Base-by-base conservation (phyloP, 2,113 vertebrate genomes). In the Benitochromis conjunctus region DNA sequence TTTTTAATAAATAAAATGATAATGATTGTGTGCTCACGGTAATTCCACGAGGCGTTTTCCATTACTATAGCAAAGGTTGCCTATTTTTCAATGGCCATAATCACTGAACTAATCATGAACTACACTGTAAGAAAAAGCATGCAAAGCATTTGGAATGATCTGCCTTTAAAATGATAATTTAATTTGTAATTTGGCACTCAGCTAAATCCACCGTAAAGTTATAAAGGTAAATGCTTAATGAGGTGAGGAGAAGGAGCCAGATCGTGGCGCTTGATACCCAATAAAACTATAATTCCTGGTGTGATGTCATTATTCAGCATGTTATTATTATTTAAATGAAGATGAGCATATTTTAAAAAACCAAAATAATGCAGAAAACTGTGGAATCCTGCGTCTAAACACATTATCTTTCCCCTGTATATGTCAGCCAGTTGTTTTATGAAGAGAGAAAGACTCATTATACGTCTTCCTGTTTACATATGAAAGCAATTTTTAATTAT, bases 401-500 rank as follows among this genome's bases (percentile, higher is more conserved):
- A 43, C 48, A 56, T 85, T 56, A 43, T 46, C 41, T 55, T 66
- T 18, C 62, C 58, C 34, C 19, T 56, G 7, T 69, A 71, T 38
- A 81, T 53, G 71, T 90, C 78, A 60, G 48, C 82, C 81, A 83
- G 79, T 74, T 80, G 86, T 38, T 84, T 91, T 79, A 87, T 89
- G 81, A 88, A 88, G 91, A 82, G 31, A 62, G 21, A 87, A 87
- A 88, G 78, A 64, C 46, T 91, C 82, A 81, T 88, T 74, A 89
- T 43, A 86, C 14, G 8, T 80, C 71, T 80, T 92, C 81, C 71
- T 92, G 92, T 93, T 95, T 93, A 89, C 84, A 90, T 76, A 94
- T 88, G 83, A 90, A 62, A 91, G 90, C 82, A 92, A 91, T 91
- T 88, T 92, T 92, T 91, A 92, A 94, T 92, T 81, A 94, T 85